Evolutionary conservation across 2,888 invertebrate genomes (phyloP).

Genomic region (Cosmopolites sordidus): DNA sequence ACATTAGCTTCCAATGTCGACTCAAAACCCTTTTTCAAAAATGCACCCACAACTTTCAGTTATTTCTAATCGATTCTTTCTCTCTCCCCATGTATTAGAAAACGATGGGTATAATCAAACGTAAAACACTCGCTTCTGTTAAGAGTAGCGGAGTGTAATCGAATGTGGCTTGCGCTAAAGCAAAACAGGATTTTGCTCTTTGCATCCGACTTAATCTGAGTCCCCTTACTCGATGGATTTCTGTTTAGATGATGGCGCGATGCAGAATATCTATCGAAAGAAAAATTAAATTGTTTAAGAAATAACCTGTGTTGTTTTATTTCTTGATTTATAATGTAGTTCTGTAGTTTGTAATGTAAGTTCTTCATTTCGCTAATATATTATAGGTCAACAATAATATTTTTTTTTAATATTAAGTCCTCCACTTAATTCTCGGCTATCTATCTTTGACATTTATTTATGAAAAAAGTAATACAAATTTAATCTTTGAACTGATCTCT

Average conservation of each 20-base stretch:
- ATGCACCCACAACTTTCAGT: background rate
- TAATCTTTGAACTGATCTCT: no score
- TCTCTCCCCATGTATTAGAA: background rate
- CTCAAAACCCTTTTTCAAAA: background rate
- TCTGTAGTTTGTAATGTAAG: no score
- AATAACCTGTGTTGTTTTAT: no score
- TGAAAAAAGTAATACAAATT: no score
- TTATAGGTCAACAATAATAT: no score
- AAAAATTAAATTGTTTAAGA: no score
- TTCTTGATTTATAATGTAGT: no score
- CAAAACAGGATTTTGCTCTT: slow-evolving; percentile 39
- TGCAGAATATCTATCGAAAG: background rate
- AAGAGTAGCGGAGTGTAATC: slow-evolving; percentile 28
- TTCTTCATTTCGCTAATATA: no score
- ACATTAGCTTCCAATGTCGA: background rate
- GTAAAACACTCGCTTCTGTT: background rate
- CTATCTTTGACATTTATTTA: no score
- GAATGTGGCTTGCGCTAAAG: slow-evolving; percentile 33
- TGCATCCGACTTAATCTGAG: slow-evolving; percentile 37
- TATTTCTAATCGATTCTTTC: background rate
- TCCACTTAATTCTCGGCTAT: no score
- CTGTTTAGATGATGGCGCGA: background rate
- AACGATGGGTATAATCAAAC: background rate
- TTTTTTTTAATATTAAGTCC: no score
- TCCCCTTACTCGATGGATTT: background rate